Evolutionary conservation across 53 echinoderm and acorn worm species (phyloP).

Genomic region (Luidia sarsii): DNA sequence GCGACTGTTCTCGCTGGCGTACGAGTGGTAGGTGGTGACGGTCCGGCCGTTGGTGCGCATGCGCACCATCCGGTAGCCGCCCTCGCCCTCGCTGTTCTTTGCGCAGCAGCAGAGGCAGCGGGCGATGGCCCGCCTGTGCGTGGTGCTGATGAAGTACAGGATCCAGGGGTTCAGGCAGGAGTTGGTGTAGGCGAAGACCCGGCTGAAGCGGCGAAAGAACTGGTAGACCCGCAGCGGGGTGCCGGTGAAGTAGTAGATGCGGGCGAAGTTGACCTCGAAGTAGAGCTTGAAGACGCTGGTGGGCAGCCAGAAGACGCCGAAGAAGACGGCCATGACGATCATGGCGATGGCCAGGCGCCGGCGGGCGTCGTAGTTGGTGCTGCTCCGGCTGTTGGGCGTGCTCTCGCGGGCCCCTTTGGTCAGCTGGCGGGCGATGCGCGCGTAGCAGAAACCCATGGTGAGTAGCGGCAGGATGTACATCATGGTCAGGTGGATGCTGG

Average conservation of each 20-base stretch:
- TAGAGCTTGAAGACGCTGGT: slow-evolving; percentile 24
- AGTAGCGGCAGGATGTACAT: slow-evolving; percentile 52
- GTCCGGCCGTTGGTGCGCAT: slow-evolving; percentile 50
- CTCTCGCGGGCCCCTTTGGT: slow-evolving; percentile 12
- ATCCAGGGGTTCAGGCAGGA: slow-evolving; percentile 68
- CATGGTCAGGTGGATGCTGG: slow-evolving; percentile 14
- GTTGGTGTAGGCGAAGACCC: slow-evolving; percentile 58
- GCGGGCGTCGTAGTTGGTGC: slow-evolving; percentile 60
- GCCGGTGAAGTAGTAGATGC: not conserved
- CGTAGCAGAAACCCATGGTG: slow-evolving; percentile 53
- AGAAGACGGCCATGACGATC: slow-evolving; percentile 59
- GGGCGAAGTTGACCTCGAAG: not conserved
- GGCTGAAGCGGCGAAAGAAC: slow-evolving; percentile 38
- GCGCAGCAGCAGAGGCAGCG: slow-evolving; percentile 5
- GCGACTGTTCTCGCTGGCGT: slow-evolving; percentile 27
- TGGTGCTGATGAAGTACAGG: slow-evolving; percentile 68
- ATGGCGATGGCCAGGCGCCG: slow-evolving; percentile 64
- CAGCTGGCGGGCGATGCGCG: slow-evolving; percentile 32
- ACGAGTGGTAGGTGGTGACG: slow-evolving; percentile 45
- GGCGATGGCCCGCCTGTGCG: slow-evolving; percentile 46
- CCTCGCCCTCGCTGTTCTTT: not conserved
- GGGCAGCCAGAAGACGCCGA: slow-evolving; percentile 67
- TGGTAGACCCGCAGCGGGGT: not conserved
- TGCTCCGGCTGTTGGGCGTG: slow-evolving; percentile 28
- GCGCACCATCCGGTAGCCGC: slow-evolving; percentile 48